These are phyloP conservation scores for Choristoneura rosaceana DNA, from an alignment of 2,888 invertebrate species.

Conservation along the genomic window DNA sequence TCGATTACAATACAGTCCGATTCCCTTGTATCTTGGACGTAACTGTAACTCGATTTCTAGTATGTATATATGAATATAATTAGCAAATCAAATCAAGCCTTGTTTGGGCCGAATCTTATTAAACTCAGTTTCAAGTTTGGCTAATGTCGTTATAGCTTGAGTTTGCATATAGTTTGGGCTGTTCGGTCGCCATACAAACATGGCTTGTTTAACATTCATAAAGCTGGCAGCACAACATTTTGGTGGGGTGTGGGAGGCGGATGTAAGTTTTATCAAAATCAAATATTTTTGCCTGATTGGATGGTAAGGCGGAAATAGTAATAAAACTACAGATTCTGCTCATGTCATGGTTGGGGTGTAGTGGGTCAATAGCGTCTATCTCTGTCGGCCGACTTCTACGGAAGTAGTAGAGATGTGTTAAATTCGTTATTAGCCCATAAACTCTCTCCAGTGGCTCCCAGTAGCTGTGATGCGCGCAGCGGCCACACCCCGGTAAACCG, in stretches of 20 bases:
- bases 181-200: neutral
- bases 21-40: neutral
- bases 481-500: too few relatives aligned
- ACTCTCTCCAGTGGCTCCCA: too few relatives aligned
- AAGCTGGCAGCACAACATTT: neutral
- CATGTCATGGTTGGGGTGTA: too few relatives aligned
- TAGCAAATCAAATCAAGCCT: conserved; percentile 28
- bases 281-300: neutral
- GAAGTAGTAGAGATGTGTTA: too few relatives aligned
- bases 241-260: neutral
- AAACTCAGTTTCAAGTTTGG: conserved; percentile 16
- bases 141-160: conserved; percentile 17
- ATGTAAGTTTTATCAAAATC: neutral
- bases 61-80: conserved; percentile 23
- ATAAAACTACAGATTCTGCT: too few relatives aligned
- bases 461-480: too few relatives aligned
- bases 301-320: neutral
- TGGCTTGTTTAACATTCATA: neutral
- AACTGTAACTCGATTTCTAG: neutral
- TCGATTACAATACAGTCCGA: neutral
- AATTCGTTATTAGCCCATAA: too few relatives aligned
- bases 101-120: conserved; percentile 14
- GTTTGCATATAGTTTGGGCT: conserved; percentile 21
- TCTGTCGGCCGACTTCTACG: too few relatives aligned
- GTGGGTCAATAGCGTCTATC: too few relatives aligned